Base-by-base conservation (phyloP, 2,888 invertebrate species). In the Diarsia brunnea region DNA sequence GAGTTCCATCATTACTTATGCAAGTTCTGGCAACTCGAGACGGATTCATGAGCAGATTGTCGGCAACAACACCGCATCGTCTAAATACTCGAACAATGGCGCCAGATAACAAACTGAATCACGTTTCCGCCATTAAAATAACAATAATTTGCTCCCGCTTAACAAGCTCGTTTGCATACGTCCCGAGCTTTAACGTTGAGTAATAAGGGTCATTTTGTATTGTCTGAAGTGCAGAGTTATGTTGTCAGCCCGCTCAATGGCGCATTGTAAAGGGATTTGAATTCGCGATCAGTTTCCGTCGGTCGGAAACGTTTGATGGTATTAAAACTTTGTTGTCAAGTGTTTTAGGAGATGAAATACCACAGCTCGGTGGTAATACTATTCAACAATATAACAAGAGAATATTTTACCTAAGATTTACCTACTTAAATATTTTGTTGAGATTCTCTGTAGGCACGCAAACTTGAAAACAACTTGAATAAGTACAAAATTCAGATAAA, bases 241-340 rank as follows among this genome's bases (percentile, higher is more conserved):
- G 74, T 81, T 78, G 79, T 65, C 51, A 24, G 61, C 70, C 69
- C 61, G 84, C 82, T 87, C 84, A 87, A 88, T 87, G 86, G 84
- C 76, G 82, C 79, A 85, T 86, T 85, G 84, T 86, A 77, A 84
- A 79, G 78, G 86, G 87, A 87, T 86, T 85, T 76, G 69, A 85
- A 78, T 82, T 78, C 65, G 61, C 79, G 85, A 84, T 84, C 81
- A 79, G 80, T 83, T 84, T 76, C 75, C 75, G 43, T 66, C 73
- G 58, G 71, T 69, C 19, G 74, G 68, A 70, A 84, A 84, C 87
- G 88, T 89, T 90, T 90, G 88, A 89, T 87, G 88, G 88, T 83
- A 90, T 91, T 89, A 90, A 85, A 89, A 91, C 84, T 90, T 89
- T 82, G 77, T 66, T 60, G 69, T 64, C 79, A 75, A 87, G 78